These are phyloP conservation scores for Meriones psammophilus DNA, from an alignment of 2,797 vertebrate species.

Conservation along the genomic window DNA sequence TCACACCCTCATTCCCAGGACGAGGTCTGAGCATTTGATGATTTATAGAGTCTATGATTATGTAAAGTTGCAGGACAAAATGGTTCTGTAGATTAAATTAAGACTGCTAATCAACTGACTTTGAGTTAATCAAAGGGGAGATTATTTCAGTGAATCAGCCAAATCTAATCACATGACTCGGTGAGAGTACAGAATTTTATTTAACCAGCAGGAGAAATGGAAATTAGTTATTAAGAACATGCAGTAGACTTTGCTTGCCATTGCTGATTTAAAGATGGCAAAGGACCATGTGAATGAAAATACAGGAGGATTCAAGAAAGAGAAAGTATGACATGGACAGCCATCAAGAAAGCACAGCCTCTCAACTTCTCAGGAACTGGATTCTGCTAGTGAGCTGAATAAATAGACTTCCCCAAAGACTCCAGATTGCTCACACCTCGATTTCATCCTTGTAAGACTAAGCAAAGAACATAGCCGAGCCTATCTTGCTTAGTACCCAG, in stretches of 20 bases:
- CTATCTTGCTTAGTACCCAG: background rate
- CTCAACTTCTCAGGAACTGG: background rate
- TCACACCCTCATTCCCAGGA: background rate
- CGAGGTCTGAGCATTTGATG: background rate
- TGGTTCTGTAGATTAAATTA: slow-evolving; percentile 43
- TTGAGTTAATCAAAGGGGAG: slow-evolving; percentile 47
- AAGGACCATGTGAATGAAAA: background rate
- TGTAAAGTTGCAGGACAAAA: slow-evolving; percentile 26
- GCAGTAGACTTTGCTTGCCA: background rate
- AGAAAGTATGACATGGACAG: background rate
- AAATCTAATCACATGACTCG: slow-evolving; percentile 40
- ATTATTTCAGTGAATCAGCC: background rate
- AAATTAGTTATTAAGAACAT: background rate
- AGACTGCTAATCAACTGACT: slow-evolving; percentile 33
- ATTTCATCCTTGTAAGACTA: background rate
- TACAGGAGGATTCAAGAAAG: background rate
- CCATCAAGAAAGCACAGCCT: background rate
- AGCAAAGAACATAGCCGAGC: background rate
- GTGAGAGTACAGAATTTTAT: slow-evolving; percentile 30
- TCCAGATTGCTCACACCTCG: background rate
- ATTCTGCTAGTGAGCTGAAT: background rate
- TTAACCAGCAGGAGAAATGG: background rate
- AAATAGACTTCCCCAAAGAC: background rate
- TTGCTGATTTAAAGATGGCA: background rate
- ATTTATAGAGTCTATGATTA: background rate